Conservation (phyloP, 2,113 vertebrate genomes). For the Bungarus multicinctus region DNA sequence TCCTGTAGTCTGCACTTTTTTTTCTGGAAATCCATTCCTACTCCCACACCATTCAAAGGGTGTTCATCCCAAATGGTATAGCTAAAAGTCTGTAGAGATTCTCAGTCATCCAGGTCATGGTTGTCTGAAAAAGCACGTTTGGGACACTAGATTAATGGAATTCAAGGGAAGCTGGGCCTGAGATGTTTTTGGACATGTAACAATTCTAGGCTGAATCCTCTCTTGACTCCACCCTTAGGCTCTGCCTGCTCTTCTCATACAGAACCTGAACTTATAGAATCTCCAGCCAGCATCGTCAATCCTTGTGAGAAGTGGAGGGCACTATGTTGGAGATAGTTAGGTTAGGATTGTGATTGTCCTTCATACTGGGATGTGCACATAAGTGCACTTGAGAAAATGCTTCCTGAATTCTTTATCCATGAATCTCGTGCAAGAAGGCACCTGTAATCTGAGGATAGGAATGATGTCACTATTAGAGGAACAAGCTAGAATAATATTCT, state of each 20-base stretch:
- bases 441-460: not conserved
- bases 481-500: not conserved
- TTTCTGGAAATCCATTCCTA: too few relatives aligned
- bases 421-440: not conserved
- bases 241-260: not conserved
- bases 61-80: too few relatives aligned
- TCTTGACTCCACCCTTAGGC: not conserved
- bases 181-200: not conserved
- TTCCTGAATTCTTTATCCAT: not conserved
- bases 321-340: not conserved
- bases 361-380: not conserved
- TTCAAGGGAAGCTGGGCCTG: not conserved
- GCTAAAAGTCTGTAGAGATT: too few relatives aligned
- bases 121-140: too few relatives aligned
- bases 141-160: not conserved
- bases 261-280: not conserved
- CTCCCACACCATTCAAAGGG: too few relatives aligned
- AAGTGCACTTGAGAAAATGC: not conserved
- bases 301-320: not conserved
- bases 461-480: not conserved
- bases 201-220: not conserved
- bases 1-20: too few relatives aligned
- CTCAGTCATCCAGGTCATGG: too few relatives aligned
- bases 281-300: not conserved
- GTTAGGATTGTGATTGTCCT: not conserved